Conservation (phyloP, 2,888 invertebrate genomes). For the Hypercompe scribonia region DNA sequence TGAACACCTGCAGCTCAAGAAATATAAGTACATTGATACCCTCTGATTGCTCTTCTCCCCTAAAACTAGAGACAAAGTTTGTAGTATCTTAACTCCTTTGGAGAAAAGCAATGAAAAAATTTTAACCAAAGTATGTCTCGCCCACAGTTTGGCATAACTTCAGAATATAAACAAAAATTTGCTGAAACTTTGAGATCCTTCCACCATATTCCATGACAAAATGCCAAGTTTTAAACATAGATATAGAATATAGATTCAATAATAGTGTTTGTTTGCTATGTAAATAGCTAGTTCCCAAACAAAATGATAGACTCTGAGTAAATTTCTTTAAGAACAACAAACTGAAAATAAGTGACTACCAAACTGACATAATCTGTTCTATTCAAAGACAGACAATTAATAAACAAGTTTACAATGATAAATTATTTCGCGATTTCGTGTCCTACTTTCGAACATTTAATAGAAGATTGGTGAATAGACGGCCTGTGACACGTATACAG, state of each 20-base stretch:
- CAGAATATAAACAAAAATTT: neutral
- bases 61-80: neutral
- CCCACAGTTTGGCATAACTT: neutral
- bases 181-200: neutral
- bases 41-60: neutral
- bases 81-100: neutral
- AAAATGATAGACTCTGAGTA: neutral
- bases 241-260: neutral
- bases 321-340: neutral
- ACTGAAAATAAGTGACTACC: conserved; percentile 14
- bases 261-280: neutral
- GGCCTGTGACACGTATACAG: conserved; percentile 61
- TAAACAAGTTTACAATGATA: conserved; percentile 63
- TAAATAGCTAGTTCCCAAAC: neutral
- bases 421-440: conserved; percentile 69
- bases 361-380: conserved; percentile 41
- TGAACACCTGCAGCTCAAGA: too few species aligned
- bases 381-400: conserved; percentile 44
- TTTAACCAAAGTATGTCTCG: too few species aligned
- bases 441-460: conserved; percentile 72
- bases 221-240: neutral
- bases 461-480: conserved; percentile 68
- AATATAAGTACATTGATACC: too few species aligned
- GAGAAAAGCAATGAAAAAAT: neutral
- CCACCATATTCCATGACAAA: neutral